These are phyloP conservation scores for Siderastrea siderea DNA, from an alignment of 92 coral and sea anemone genomes.

Conservation along the genomic window DNA sequence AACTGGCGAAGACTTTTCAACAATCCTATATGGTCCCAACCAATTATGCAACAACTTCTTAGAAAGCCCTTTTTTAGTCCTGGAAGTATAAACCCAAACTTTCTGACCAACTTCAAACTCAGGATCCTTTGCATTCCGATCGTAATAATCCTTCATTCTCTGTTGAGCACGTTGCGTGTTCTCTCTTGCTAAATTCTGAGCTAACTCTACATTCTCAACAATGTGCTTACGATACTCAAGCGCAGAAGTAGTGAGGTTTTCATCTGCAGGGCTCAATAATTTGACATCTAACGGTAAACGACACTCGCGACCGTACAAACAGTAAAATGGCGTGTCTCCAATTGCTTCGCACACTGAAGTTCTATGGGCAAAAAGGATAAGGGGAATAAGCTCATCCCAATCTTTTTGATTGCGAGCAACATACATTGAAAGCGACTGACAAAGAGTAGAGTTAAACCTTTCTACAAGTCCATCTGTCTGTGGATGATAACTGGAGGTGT, in stretches of 20 bases:
- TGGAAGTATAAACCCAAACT: constrained; percentile 68
- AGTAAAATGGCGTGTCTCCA: too few species aligned
- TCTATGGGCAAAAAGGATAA: constrained; percentile 47
- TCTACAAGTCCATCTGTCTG: background rate
- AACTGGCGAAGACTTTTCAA: constrained; percentile 27
- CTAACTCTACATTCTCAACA: constrained; percentile 46
- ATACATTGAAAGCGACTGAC: constrained; percentile 63
- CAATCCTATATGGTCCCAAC: constrained; percentile 36
- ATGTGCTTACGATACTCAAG: constrained; percentile 45
- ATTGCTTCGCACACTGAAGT: constrained; percentile 17
- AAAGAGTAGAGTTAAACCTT: background rate
- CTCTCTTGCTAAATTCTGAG: constrained; percentile 52
- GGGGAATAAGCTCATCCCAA: constrained; percentile 30
- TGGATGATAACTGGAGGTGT: constrained; percentile 27
- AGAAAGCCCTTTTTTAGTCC: constrained; percentile 43
- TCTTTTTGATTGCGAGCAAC: constrained; percentile 26
- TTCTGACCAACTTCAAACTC: constrained; percentile 41
- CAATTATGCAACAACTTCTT: constrained; percentile 3
- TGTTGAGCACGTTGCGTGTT: constrained; percentile 61
- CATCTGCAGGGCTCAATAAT: constrained; percentile 14
- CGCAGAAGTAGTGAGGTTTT: constrained; percentile 30
- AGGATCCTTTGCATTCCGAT: constrained; percentile 4
- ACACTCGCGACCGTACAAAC: constrained; percentile 57
- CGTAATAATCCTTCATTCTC: constrained; percentile 60
- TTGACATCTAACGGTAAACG: constrained; percentile 51